phyloP scores from a whole-genome alignment of 2,113 vertebrate species.

The Chaetodon trifascialis region DNA sequence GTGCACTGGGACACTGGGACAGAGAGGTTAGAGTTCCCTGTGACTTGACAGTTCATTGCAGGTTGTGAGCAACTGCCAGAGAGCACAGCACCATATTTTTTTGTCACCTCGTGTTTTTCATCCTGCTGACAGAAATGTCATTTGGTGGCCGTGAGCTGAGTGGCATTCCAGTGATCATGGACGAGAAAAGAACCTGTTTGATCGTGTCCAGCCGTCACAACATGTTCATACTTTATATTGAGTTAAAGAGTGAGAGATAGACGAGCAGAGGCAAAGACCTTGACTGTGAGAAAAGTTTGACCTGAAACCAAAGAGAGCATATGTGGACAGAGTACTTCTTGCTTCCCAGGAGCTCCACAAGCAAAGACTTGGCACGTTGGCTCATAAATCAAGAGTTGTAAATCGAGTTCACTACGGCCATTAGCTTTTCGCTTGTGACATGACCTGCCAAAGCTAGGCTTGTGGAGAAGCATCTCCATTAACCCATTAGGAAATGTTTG shows the following conservation, averaged over 20 bases:
- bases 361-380: conserved; percentile 11
- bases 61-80: conserved; percentile 22
- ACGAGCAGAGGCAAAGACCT: not conserved
- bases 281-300: not conserved
- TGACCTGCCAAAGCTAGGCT: conserved; percentile 27
- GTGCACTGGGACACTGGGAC: not conserved
- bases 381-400: conserved; percentile 32
- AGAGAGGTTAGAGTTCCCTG: conserved; percentile 34
- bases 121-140: conserved; percentile 26
- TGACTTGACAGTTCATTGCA: conserved; percentile 34
- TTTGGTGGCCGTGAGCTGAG: conserved; percentile 9
- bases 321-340: not conserved
- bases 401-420: conserved; percentile 28
- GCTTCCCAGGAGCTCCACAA: not conserved
- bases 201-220: conserved; percentile 2
- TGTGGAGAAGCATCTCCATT: conserved; percentile 16
- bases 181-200: not conserved
- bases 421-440: conserved; percentile 33
- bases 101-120: conserved; percentile 6
- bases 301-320: conserved; percentile 3
- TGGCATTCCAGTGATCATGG: not conserved
- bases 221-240: not conserved
- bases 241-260: conserved; percentile 3
- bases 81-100: not conserved
- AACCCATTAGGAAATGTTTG: conserved; percentile 4